phyloP scores from a whole-genome alignment of 2,797 vertebrate genomes.

The Diplodus sargus region DNA sequence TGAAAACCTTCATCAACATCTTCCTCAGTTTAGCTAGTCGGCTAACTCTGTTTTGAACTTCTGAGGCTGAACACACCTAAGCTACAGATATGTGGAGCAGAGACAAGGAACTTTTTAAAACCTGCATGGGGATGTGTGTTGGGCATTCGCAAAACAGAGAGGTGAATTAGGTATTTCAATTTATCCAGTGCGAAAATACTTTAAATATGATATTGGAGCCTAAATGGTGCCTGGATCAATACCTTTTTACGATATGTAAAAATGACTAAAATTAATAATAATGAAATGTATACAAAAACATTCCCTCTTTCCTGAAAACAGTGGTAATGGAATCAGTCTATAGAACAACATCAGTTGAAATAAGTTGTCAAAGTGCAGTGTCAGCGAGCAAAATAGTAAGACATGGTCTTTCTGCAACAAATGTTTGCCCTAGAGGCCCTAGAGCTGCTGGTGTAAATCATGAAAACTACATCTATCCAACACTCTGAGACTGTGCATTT shows the following conservation, averaged over 20 bases:
- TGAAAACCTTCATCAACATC: no score
- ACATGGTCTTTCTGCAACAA: background rate
- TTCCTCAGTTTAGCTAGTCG: no score
- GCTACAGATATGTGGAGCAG: no score
- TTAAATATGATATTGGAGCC: background rate
- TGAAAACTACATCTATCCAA: background rate
- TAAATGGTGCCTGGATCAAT: background rate
- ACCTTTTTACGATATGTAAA: background rate
- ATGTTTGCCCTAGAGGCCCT: background rate
- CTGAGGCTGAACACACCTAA: no score
- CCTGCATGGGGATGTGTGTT: no score
- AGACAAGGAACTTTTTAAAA: no score
- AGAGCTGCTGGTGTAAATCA: background rate
- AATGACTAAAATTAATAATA: no score
- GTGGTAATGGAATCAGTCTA: background rate
- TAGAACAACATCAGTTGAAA: background rate
- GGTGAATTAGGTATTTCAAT: background rate
- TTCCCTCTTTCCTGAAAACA: background rate
- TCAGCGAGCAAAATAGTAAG: background rate
- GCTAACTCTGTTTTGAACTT: no score
- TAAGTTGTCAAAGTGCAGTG: background rate
- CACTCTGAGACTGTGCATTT: background rate
- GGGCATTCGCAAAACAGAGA: no score
- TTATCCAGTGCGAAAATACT: background rate
- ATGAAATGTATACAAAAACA: no score